These are phyloP conservation scores for Onychostoma macrolepis DNA, from an alignment of 2,113 vertebrate species.

Conservation along the genomic window DNA sequence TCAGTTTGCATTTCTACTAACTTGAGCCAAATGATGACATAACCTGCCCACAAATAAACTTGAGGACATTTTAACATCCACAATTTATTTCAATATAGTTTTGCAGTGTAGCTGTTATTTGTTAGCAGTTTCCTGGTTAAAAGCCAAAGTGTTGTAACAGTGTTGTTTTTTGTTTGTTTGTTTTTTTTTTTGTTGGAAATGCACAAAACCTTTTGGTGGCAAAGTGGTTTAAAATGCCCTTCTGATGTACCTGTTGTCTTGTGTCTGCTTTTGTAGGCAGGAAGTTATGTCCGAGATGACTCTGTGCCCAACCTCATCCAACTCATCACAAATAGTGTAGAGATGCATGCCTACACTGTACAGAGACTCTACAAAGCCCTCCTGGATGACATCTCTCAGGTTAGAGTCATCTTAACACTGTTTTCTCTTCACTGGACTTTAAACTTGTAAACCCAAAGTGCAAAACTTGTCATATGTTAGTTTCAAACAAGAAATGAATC, in stretches of 20 bases:
- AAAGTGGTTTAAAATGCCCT: background rate
- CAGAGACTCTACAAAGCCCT: conserved; percentile 99
- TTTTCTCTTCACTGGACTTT: background rate
- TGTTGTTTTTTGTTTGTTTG: background rate
- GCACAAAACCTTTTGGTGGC: background rate
- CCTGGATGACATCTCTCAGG: conserved; percentile 97
- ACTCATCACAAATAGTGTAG: conserved; percentile 98
- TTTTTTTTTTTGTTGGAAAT: background rate
- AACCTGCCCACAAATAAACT: background rate
- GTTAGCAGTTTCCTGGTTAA: background rate
- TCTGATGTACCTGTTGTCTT: background rate
- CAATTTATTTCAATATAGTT: background rate
- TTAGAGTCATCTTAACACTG: conserved; percentile 60
- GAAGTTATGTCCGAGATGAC: conserved; percentile 97
- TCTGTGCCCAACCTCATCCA: conserved; percentile 98
- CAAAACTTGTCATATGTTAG: background rate
- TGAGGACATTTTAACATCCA: background rate
- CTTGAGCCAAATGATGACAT: background rate
- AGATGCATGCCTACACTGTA: conserved; percentile 98
- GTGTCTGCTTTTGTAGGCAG: conserved; percentile 78
- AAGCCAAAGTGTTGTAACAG: background rate
- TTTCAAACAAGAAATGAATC: background rate
- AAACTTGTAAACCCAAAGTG: background rate
- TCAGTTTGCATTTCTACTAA: background rate
- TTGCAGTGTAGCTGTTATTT: background rate